phyloP scores from a whole-genome alignment of 2,888 invertebrate species.

The Noctua fimbriata region DNA sequence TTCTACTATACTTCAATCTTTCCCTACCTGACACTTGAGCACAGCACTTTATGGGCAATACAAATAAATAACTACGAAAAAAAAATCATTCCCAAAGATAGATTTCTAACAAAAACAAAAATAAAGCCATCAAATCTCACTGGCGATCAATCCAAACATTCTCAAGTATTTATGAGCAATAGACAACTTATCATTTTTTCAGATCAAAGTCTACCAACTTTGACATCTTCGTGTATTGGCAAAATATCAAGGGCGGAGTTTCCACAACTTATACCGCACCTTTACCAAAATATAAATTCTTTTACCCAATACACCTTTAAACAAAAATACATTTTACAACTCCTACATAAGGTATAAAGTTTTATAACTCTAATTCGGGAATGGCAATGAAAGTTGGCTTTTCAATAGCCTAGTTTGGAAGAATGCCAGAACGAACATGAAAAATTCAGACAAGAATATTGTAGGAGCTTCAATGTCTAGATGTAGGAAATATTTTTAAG shows the following conservation, averaged over 20 bases:
- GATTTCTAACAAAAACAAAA: neutral
- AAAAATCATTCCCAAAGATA: neutral
- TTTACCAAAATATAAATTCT: conserved; percentile 7
- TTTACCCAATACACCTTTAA: neutral
- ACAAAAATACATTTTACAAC: conserved; percentile 26
- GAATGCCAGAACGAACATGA: conserved; percentile 59
- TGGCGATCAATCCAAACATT: conserved; percentile 9
- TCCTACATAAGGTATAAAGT: neutral
- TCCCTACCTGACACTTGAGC: neutral
- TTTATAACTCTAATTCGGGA: neutral
- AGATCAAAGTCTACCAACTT: conserved; percentile 32
- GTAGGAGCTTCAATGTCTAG: conserved; percentile 31
- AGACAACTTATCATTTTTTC: conserved; percentile 44
- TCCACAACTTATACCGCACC: conserved; percentile 41
- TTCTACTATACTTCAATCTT: too few species aligned
- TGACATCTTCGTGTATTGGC: conserved; percentile 43
- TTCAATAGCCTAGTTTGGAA: conserved; percentile 56
- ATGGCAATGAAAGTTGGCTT: conserved; percentile 42
- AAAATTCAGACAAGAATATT: conserved; percentile 60
- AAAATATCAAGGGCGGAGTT: conserved; percentile 54
- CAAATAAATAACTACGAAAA: neutral
- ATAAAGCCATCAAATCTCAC: conserved; percentile 7
- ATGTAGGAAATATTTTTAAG: conserved; percentile 37
- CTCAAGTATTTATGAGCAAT: conserved; percentile 36
- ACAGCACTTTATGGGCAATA: neutral